Evolutionary conservation across 2,888 invertebrate genomes (phyloP).

Genomic region (Lepidocyrtinus sp.): DNA sequence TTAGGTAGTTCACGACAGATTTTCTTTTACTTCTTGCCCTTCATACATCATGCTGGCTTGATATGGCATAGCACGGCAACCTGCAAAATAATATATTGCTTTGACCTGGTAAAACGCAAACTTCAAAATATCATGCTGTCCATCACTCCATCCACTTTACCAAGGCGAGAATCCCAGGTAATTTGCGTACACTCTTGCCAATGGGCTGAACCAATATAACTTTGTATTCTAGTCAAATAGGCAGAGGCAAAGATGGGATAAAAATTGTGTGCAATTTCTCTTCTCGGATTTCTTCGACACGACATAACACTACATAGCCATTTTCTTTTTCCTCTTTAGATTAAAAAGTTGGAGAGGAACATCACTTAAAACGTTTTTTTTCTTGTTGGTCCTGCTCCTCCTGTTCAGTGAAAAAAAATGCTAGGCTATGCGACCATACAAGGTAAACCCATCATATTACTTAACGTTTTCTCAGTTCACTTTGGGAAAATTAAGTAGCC

Average conservation of each 20-base stretch:
- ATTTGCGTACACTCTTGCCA: background rate
- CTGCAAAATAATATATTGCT: background rate
- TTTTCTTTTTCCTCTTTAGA: background rate
- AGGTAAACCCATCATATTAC: background rate
- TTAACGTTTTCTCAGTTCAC: background rate
- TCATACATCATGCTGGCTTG: too few relatives aligned
- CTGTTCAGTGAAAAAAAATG: background rate
- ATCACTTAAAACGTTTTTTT: background rate
- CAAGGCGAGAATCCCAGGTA: too few relatives aligned
- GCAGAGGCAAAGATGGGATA: background rate
- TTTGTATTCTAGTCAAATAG: background rate
- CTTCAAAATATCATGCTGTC: background rate
- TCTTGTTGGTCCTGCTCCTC: background rate
- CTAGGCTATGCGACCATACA: background rate
- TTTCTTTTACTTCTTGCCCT: background rate
- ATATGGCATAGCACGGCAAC: background rate
- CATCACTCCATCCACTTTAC: too few relatives aligned
- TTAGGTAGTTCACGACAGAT: background rate
- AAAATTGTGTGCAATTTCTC: background rate
- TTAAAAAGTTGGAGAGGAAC: background rate
- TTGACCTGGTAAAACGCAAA: background rate
- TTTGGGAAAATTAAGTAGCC: background rate
- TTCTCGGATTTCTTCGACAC: background rate
- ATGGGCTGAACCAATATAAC: background rate
- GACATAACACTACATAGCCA: background rate